Evolutionary conservation across 30 jellyfish, hydroid and myxozoan genomes (phyloP).

Genomic region (Aurelia aurita): DNA sequence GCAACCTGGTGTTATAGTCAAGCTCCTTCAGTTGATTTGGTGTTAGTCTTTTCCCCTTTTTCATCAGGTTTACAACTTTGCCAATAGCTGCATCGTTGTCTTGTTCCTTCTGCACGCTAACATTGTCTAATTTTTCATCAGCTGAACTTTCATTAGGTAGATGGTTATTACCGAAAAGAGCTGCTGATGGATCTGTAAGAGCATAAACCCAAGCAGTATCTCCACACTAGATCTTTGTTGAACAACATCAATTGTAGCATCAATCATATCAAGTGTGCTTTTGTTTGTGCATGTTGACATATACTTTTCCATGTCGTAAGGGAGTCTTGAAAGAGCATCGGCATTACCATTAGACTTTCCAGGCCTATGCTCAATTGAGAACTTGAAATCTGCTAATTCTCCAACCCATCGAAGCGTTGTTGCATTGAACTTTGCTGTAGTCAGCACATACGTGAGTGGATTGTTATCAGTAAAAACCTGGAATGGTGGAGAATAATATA

Average conservation of each 20-base stretch:
- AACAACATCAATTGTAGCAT: conserved; percentile 3
- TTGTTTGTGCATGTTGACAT: conserved; percentile 5
- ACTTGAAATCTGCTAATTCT: conserved; percentile 59
- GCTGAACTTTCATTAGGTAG: conserved; percentile 24
- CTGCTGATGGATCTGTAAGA: conserved; percentile 23
- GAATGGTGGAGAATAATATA: conserved; percentile 56
- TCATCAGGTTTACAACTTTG: conserved; percentile 16
- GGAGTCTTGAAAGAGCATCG: conserved; percentile 35
- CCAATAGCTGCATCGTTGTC: conserved; percentile 13
- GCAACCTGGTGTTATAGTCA: conserved; percentile 33
- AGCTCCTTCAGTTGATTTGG: conserved; percentile 37
- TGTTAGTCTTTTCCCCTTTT: conserved; percentile 21
- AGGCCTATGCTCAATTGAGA: conserved; percentile 39
- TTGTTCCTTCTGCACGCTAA: conserved; percentile 10
- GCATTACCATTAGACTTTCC: conserved; percentile 45
- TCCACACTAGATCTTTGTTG: conserved; percentile 9
- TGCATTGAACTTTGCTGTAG: conserved; percentile 60
- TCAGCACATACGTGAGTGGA: conserved; percentile 62
- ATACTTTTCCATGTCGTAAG: conserved; percentile 11
- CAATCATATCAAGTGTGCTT: conserved; percentile 4
- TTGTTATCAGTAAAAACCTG: conserved; percentile 56
- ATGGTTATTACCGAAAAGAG: conserved; percentile 16
- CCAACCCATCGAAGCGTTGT: conserved; percentile 61
- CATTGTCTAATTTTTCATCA: background rate
- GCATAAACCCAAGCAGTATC: conserved; percentile 29